These are phyloP conservation scores for Petrolisthes cinctipes DNA, from an alignment of 2,888 invertebrate genomes.

Conservation along the genomic window DNA sequence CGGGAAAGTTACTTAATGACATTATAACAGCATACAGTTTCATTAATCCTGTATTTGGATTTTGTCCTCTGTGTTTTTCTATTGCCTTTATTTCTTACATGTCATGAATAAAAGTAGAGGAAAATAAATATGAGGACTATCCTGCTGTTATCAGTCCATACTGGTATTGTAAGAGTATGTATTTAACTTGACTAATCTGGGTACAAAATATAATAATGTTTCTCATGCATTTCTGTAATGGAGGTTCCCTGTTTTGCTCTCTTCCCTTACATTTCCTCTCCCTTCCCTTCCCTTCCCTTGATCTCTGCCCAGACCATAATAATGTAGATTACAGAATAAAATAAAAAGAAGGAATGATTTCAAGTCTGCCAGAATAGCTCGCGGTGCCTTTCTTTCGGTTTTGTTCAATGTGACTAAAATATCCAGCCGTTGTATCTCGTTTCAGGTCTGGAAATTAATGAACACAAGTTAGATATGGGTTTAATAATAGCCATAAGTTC, in stretches of 20 bases:
- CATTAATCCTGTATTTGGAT: too few species aligned
- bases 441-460: background rate
- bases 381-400: background rate
- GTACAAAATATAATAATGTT: background rate
- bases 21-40: too few species aligned
- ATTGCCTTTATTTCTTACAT: background rate
- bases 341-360: slow-evolving; percentile 15
- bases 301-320: background rate
- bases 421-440: too few species aligned
- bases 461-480: slow-evolving; percentile 2
- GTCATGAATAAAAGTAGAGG: background rate
- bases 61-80: background rate
- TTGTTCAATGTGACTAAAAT: background rate
- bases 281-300: background rate
- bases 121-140: background rate
- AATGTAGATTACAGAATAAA: background rate
- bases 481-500: background rate
- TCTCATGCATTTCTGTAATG: background rate
- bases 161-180: background rate
- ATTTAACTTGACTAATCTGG: background rate
- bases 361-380: background rate
- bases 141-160: background rate
- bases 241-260: background rate
- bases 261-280: background rate
- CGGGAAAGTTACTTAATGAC: too few species aligned